phyloP scores from a whole-genome alignment of 92 coral and sea anemone species.

The Epizoanthus ramosus region DNA sequence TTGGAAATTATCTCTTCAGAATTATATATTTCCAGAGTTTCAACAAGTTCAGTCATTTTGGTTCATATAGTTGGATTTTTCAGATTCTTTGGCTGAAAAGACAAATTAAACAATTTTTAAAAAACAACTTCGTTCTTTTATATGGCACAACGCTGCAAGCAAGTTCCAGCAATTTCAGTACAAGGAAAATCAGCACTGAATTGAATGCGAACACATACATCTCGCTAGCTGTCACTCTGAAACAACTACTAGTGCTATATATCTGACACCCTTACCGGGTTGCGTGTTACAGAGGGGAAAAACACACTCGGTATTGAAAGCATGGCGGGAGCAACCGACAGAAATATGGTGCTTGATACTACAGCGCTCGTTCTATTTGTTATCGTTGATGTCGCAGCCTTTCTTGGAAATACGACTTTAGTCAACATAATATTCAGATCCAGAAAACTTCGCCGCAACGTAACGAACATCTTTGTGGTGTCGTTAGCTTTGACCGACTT shows the following conservation, averaged over 20 bases:
- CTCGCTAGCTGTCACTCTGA: neutral
- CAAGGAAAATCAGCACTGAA: neutral
- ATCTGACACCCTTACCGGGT: neutral
- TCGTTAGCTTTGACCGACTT: conserved; percentile 4
- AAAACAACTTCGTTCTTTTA: neutral
- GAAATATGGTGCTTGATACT: neutral
- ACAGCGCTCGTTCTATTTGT: neutral
- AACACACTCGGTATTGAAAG: neutral
- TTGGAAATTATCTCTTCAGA: too few relatives aligned
- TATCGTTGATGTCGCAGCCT: neutral
- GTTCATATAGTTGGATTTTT: neutral
- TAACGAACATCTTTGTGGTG: conserved; percentile 12
- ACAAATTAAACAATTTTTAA: too few relatives aligned
- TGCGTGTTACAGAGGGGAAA: neutral
- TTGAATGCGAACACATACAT: neutral
- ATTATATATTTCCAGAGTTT: too few relatives aligned
- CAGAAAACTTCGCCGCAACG: neutral
- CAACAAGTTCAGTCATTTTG: too few relatives aligned
- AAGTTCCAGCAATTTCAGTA: neutral
- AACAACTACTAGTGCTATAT: too few relatives aligned
- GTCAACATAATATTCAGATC: neutral
- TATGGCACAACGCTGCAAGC: neutral
- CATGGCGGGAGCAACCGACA: neutral
- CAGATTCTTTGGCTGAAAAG: neutral
- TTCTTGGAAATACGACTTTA: neutral